Evolutionary conservation across 2,888 invertebrate species (phyloP), one percentile per base, ranked within the genome.

Genomic region (Catocala sponsa): DNA sequence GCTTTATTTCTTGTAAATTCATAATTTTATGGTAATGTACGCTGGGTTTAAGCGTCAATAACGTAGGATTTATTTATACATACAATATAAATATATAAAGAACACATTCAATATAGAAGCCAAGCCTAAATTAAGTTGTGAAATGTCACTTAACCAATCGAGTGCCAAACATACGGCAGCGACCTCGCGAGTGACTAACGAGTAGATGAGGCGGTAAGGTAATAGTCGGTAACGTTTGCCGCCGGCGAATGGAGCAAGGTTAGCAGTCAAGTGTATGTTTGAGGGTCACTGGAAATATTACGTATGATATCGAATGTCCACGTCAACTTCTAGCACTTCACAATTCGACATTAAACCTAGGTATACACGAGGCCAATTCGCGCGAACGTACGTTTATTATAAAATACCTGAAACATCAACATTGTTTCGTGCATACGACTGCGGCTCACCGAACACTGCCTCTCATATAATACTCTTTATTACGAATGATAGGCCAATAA

Each of bases 191-290:
- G 71, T 74, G 76, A 79, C 80, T 79, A 85, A 82, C 81, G 80
- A 85, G 78, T 84, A 80, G 86, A 87, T 81, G 87, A 86, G 79
- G 82, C 83, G 78, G 82, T 82, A 82, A 84, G 81, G 82, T 82
- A 84, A 76, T 81, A 81, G 81, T 71, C 70, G 72, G 74, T 77
- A 82, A 80, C 79, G 78, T 82, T 81, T 79, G 80, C 78, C 76
- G 80, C 68, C 72, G 73, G 79, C 84, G 87, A 82, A 78, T 82
- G 78, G 78, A 78, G 79, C 87, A 88, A 90, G 90, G 90, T 87
- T 85, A 85, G 79, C 76, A 81, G 83, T 83, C 84, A 86, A 85
- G 85, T 87, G 81, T 86, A 80, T 80, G 71, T 75, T 75, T 81
- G 84, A 86, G 80, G 84, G 86, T 81, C 87, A 81, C 60, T 81